Evolutionary conservation across 2,888 invertebrate genomes (phyloP), one percentile per base, ranked within the genome.

Genomic region (Parnassius mnemosyne): DNA sequence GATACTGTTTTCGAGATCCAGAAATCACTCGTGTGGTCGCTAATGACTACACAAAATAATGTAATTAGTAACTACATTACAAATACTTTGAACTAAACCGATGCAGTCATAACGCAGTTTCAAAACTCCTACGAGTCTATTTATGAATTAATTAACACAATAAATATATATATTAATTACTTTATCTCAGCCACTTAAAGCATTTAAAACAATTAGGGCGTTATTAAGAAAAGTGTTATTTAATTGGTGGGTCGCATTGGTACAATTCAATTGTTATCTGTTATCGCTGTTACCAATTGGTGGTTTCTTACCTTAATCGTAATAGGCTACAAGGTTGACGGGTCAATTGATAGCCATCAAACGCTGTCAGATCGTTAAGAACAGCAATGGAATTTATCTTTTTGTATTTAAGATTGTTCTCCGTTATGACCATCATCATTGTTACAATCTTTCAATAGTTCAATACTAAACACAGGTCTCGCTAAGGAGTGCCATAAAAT

Each of bases 201-300:
- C 86, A 84, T 78, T 87, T 87, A 85, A 79, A 71, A 71, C 81
- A 86, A 89, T 88, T 80, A 85, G 83, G 66, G 67, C 9, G 78
- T 80, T 79, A 84, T 87, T 83, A 84, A 77, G 70, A 66, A 71
- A 81, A 89, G 79, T 79, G 85, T 73, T 85, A 81, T 87, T 88
- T 86, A 87, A 89, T 89, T 87, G 87, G 78, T 69, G 72, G 79
- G 80, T 83, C 80, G 74, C 74, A 75, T 71, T 75, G 70, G 77
- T 72, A 73, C 83, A 83, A 85, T 87, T 84, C 85, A 85, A 88
- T 89, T 89, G 75, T 70, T 61, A 61, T 63, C 9, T 50, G 54
- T 67, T 76, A 74, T 73, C 73, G 73, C 63, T 60, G 62, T 46
- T 65, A 64, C 73, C 80, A 84, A 84, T 87, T 85, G 79, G 69